Evolutionary conservation across 2,113 vertebrate genomes (phyloP).

Genomic region (Boleophthalmus pectinirostris): DNA sequence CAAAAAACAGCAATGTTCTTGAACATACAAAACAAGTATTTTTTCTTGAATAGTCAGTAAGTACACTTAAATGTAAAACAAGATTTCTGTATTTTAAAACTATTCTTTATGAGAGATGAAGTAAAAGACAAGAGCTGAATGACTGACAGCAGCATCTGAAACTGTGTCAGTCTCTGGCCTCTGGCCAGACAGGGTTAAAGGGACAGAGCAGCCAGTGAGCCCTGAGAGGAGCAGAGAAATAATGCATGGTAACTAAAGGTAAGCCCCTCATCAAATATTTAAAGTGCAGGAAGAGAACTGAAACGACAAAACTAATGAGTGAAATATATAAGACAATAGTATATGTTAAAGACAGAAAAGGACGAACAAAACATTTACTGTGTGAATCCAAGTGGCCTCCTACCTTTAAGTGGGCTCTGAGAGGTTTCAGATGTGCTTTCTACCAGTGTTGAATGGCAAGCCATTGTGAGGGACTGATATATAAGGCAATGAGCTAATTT

Average conservation of each 20-base stretch:
- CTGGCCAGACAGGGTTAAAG: slow-evolving; percentile 49
- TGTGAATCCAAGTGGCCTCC: slow-evolving; percentile 30
- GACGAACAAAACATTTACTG: not conserved
- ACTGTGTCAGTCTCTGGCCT: slow-evolving; percentile 49
- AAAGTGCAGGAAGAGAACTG: slow-evolving; percentile 62
- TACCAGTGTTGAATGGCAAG: slow-evolving; percentile 56
- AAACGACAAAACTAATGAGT: slow-evolving; percentile 49
- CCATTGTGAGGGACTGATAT: slow-evolving; percentile 33
- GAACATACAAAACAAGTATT: not conserved
- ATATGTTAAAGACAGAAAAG: not conserved
- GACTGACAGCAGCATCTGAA: slow-evolving; percentile 39
- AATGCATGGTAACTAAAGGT: slow-evolving; percentile 87
- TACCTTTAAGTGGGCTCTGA: slow-evolving; percentile 70
- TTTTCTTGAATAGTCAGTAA: not conserved
- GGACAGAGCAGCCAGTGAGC: slow-evolving; percentile 62
- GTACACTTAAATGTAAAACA: not conserved
- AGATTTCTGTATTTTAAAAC: not conserved
- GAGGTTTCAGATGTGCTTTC: slow-evolving; percentile 60
- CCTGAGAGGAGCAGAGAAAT: slow-evolving; percentile 77
- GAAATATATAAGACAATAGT: slow-evolving; percentile 2
- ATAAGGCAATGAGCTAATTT: slow-evolving; percentile 11
- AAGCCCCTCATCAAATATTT: slow-evolving; percentile 81
- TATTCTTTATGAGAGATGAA: slow-evolving; percentile 8
- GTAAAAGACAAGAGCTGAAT: slow-evolving; percentile 9
- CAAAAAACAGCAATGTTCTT: not conserved